phyloP scores from a whole-genome alignment of 2,888 invertebrate species.

The Sialis lutaria region DNA sequence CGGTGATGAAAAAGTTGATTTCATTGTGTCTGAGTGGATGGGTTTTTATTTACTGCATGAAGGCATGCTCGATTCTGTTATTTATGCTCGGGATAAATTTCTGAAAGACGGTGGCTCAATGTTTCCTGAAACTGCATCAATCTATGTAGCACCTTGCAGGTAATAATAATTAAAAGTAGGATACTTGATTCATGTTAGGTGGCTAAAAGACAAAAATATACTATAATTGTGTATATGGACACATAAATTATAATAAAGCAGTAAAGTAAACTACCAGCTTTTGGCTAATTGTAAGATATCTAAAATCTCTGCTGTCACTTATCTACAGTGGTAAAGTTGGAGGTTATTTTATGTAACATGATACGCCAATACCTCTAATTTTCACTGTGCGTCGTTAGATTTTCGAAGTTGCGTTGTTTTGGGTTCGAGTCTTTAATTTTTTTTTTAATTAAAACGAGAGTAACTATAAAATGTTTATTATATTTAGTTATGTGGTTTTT shows the following conservation, averaged over 20 bases:
- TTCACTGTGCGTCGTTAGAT: too few relatives aligned
- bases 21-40: constrained; percentile 96
- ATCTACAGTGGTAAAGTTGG: too few relatives aligned
- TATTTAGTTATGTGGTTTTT: too few relatives aligned
- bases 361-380: too few relatives aligned
- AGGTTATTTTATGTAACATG: too few relatives aligned
- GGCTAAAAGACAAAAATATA: constrained; percentile 5
- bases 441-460: too few relatives aligned
- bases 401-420: too few relatives aligned
- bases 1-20: constrained; percentile 57
- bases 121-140: constrained; percentile 57
- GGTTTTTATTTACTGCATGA: constrained; percentile 91
- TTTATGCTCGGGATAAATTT: constrained; percentile 65
- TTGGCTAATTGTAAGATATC: too few relatives aligned
- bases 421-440: too few relatives aligned
- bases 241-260: background rate
- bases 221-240: background rate
- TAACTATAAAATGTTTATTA: too few relatives aligned
- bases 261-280: background rate
- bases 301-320: too few relatives aligned
- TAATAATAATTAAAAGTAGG: constrained; percentile 7
- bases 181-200: background rate
- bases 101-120: constrained; percentile 53
- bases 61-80: constrained; percentile 84
- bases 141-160: constrained; percentile 42